These are phyloP conservation scores for Ephialtes manifestator DNA, from an alignment of 2,888 invertebrate genomes.

Conservation along the genomic window DNA sequence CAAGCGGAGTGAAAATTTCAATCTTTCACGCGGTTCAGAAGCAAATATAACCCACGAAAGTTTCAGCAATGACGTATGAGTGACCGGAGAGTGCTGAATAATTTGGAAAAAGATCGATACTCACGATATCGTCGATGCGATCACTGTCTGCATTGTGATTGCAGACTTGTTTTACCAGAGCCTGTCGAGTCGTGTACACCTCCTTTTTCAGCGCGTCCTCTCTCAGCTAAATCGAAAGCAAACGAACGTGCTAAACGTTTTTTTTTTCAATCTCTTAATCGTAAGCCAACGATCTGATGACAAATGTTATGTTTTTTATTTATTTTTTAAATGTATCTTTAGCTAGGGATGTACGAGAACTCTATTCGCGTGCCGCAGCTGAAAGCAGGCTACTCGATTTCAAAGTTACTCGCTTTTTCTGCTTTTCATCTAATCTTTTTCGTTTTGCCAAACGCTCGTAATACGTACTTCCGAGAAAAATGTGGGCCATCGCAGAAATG, in stretches of 20 bases:
- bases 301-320: conserved; percentile 1
- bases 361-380: conserved; percentile 53
- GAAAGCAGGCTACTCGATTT: conserved; percentile 47
- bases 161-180: conserved; percentile 90
- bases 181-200: conserved; percentile 92
- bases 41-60: neutral
- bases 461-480: conserved; percentile 69
- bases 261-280: conserved; percentile 7
- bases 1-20: conserved; percentile 49
- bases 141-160: conserved; percentile 89
- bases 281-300: conserved; percentile 13
- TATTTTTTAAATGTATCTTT: conserved; percentile 13
- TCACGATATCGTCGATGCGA: conserved; percentile 88
- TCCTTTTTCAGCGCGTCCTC: conserved; percentile 93
- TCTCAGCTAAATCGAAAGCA: conserved; percentile 88
- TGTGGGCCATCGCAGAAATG: conserved; percentile 67
- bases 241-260: conserved; percentile 55
- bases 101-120: conserved; percentile 76
- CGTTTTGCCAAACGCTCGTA: conserved; percentile 49
- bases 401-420: conserved; percentile 50
- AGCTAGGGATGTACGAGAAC: conserved; percentile 65
- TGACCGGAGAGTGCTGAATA: conserved; percentile 34
- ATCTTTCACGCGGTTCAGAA: neutral
- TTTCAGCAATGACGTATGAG: conserved; percentile 5
- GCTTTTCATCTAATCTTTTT: conserved; percentile 21